Evolutionary conservation across 2,888 invertebrate species (phyloP), one percentile per base, ranked within the genome.

Genomic region (Phasia obesa): DNA sequence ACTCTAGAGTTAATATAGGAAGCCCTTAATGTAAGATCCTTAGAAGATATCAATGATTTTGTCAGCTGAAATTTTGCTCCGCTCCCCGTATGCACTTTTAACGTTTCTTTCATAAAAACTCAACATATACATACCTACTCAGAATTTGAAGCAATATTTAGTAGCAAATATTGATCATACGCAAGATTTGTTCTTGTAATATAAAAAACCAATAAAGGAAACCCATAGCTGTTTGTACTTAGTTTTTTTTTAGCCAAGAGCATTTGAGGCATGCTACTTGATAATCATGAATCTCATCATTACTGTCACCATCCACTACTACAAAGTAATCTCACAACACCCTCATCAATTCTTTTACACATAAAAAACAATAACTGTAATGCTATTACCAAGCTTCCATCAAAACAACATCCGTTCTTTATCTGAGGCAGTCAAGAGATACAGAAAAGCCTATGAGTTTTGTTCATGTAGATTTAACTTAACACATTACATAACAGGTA

Each of bases 161-260:
- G 85, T 86, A 88, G 87, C 88, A 87, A 87, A 87, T 85, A 85
- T 86, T n/a, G n/a, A n/a, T n/a, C n/a, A n/a, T n/a, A n/a, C n/a
- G n/a, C n/a, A n/a, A n/a, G n/a, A n/a, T n/a, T n/a, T n/a, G n/a
- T n/a, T n/a, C n/a, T n/a, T n/a, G n/a, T n/a, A 88, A 88, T 88
- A 90, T 88, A 87, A 86, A 88, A 89, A 89, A 89, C 90, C 90
- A 90, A 89, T 89, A 89, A 90, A 88, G 90, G 90, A 90, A 90
- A n/a, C n/a, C n/a, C n/a, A 89, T 87, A 88, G 90, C 89, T 88
- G 87, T 89, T 89, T 88, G 90, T 89, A 89, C 90, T 87, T 90
- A n/a, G n/a, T 90, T 88, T 87, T 90, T 87, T 88, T 87, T 88
- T 88, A 87, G 87, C 80, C 79, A 73, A 57, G 67, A 84, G 78